Percentiles rank a stretch among this genome's conserved stretches.
phyloP scores from a whole-genome alignment of 2,113 vertebrate genomes.

The Nansenia antarctica region DNA sequence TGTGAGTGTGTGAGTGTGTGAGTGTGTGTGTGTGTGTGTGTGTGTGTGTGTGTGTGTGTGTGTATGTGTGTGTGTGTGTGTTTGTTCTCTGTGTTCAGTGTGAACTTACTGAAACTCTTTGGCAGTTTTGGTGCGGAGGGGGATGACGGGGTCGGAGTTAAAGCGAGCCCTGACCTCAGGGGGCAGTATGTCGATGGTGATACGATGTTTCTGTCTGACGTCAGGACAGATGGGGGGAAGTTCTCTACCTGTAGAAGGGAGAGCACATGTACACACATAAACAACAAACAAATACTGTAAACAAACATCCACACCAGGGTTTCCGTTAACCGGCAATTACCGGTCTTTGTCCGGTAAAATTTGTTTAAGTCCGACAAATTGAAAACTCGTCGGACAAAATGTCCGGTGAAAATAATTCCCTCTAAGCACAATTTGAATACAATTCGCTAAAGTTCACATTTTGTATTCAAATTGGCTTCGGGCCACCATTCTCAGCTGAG shows the following conservation, averaged over 20 bases:
- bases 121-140: conserved; percentile 81
- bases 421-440: too few relatives aligned
- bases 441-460: too few relatives aligned
- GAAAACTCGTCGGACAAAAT: too few relatives aligned
- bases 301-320: too few relatives aligned
- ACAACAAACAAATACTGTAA: not conserved
- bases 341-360: too few relatives aligned
- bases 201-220: conserved; percentile 85
- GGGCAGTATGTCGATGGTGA: conserved; percentile 77
- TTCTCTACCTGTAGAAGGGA: conserved; percentile 75
- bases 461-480: too few relatives aligned
- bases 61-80: conserved; percentile 16
- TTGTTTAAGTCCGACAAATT: too few relatives aligned
- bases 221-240: conserved; percentile 81
- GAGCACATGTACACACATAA: not conserved
- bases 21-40: conserved; percentile 4
- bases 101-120: conserved; percentile 88
- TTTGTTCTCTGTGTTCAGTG: too few relatives aligned
- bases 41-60: conserved; percentile 7
- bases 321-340: too few relatives aligned
- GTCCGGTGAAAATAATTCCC: too few relatives aligned
- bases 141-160: conserved; percentile 78
- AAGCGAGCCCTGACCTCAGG: conserved; percentile 82
- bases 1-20: not conserved
- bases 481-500: too few relatives aligned